phyloP scores from a whole-genome alignment of 2,797 vertebrate genomes.

The Phrynocephalus forsythii region DNA sequence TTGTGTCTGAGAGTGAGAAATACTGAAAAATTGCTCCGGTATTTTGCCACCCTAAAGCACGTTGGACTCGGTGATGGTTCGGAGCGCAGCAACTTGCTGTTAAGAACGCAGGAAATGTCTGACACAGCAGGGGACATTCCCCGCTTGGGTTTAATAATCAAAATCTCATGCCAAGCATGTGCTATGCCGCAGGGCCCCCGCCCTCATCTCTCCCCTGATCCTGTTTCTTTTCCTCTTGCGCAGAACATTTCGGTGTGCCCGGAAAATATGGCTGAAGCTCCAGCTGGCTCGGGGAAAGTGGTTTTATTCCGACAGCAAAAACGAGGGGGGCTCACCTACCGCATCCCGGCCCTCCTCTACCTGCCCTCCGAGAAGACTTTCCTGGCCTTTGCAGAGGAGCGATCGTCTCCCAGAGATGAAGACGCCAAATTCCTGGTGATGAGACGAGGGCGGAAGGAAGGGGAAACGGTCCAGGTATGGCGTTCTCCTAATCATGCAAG shows the following conservation, averaged over 20 bases:
- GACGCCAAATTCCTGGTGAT: constrained; percentile 82
- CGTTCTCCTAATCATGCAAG: background rate
- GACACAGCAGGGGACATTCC: too few relatives aligned
- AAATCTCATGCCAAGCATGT: too few relatives aligned
- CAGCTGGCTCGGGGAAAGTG: constrained; percentile 65
- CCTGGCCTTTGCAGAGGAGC: constrained; percentile 86
- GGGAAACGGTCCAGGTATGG: constrained; percentile 19
- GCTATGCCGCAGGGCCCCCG: background rate
- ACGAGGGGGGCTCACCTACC: constrained; percentile 78
- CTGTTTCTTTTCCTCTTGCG: too few relatives aligned
- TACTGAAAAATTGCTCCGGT: too few relatives aligned
- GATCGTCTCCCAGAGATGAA: constrained; percentile 72
- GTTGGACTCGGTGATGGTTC: too few relatives aligned
- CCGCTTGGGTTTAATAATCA: too few relatives aligned
- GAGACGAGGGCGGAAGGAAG: constrained; percentile 75
- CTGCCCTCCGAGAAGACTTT: constrained; percentile 75
- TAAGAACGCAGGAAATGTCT: too few relatives aligned
- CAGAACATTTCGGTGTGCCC: background rate
- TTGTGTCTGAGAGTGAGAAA: too few relatives aligned
- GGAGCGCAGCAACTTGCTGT: too few relatives aligned
- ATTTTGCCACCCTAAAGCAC: too few relatives aligned
- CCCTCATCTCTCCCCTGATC: background rate
- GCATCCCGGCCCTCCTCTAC: constrained; percentile 84
- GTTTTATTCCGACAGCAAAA: constrained; percentile 78
- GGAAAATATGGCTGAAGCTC: background rate